Conservation (phyloP, 1,140 invertebrate genomes). For the Brachionus manjavacas region DNA sequence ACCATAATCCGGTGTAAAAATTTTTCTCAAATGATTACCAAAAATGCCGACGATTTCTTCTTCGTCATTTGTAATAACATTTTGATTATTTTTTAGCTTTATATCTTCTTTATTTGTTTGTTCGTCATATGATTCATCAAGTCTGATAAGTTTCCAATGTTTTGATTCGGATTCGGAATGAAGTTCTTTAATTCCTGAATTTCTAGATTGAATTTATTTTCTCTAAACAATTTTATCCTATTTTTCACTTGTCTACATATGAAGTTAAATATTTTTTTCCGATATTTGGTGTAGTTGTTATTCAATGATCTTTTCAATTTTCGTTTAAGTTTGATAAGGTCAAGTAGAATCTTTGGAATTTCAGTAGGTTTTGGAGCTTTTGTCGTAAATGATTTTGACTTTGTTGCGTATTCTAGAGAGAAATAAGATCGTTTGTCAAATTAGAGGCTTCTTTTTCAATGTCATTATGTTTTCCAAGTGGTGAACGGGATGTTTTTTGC, state of each 20-base stretch:
- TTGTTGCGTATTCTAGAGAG: no score
- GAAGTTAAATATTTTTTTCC: no score
- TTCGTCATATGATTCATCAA: neutral
- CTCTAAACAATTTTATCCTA: no score
- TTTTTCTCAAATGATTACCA: neutral
- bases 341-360: no score
- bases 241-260: no score
- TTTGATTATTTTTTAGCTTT: neutral
- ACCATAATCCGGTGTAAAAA: neutral
- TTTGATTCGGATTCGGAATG: neutral
- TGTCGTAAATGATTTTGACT: no score
- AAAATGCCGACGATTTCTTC: neutral
- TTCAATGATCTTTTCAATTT: neutral
- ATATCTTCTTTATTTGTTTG: neutral
- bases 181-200: neutral
- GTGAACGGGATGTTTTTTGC: no score
- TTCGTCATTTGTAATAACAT: neutral
- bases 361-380: no score
- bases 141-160: neutral
- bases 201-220: neutral
- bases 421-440: no score
- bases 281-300: no score
- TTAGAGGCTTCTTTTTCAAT: no score
- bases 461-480: no score
- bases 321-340: conserved; percentile 2